Conservation (phyloP, 2,113 vertebrate species). For the Pterophyllum scalare region DNA sequence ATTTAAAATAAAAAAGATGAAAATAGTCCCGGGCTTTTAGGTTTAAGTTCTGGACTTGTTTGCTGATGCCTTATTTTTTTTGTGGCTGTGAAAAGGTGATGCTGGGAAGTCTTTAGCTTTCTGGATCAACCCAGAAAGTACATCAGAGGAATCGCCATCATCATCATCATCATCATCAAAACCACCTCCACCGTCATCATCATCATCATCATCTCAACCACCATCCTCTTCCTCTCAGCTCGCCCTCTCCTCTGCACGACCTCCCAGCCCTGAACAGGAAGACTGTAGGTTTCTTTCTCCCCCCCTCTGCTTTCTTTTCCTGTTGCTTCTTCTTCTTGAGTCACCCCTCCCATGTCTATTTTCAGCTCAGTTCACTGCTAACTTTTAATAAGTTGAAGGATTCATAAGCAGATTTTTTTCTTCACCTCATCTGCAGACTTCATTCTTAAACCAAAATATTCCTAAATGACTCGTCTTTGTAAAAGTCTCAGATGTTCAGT, state of each 20-base stretch:
- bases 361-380: background rate
- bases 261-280: constrained; percentile 72
- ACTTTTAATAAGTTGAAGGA: background rate
- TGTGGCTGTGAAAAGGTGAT: constrained; percentile 87
- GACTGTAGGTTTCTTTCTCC: constrained; percentile 66
- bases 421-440: background rate
- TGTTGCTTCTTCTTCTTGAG: background rate
- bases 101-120: constrained; percentile 84
- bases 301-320: background rate
- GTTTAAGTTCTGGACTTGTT: background rate
- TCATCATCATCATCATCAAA: constrained; percentile 71
- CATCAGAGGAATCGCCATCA: constrained; percentile 58
- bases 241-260: constrained; percentile 81
- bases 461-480: background rate
- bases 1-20: background rate
- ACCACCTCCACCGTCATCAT: constrained; percentile 24
- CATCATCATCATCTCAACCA: constrained; percentile 47
- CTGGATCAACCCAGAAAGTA: constrained; percentile 92
- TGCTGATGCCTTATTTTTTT: background rate
- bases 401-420: background rate
- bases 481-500: background rate
- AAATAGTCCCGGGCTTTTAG: background rate
- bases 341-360: background rate
- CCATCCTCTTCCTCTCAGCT: constrained; percentile 74
- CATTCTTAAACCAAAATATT: background rate